Evolutionary conservation across 2,888 invertebrate species (phyloP).

Genomic region (Troides oblongomaculatus): DNA sequence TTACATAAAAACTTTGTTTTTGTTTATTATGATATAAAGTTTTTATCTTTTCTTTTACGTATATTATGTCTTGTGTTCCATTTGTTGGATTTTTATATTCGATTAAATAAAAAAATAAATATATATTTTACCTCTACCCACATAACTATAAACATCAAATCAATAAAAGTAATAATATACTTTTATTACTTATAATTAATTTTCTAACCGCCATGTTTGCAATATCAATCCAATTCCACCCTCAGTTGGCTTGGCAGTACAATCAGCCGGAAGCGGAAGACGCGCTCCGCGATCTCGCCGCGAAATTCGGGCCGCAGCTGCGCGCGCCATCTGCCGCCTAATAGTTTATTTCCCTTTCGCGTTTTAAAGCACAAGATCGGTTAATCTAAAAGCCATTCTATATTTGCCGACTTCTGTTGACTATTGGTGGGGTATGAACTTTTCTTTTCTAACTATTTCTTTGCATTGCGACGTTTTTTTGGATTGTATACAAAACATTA

Average conservation of each 20-base stretch:
- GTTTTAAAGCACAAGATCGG: constrained; percentile 44
- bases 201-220: constrained; percentile 29
- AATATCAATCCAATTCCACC: constrained; percentile 64
- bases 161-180: not conserved
- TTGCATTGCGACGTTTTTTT: no score
- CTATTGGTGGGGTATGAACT: not conserved
- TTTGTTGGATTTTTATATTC: no score
- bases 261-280: constrained; percentile 78
- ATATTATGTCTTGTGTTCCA: no score
- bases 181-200: not conserved
- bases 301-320: constrained; percentile 76
- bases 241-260: constrained; percentile 56
- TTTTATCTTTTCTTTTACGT: no score
- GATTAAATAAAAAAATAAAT: no score
- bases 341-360: constrained; percentile 73
- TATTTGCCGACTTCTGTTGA: constrained; percentile 7
- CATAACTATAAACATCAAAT: not conserved
- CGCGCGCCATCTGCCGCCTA: constrained; percentile 66
- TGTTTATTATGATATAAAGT: no score
- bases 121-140: no score
- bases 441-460: not conserved
- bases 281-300: constrained; percentile 77
- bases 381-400: constrained; percentile 23
- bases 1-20: no score
- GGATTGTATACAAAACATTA: not conserved